phyloP scores from a whole-genome alignment of 2,797 vertebrate genomes.

The Catharus ustulatus region DNA sequence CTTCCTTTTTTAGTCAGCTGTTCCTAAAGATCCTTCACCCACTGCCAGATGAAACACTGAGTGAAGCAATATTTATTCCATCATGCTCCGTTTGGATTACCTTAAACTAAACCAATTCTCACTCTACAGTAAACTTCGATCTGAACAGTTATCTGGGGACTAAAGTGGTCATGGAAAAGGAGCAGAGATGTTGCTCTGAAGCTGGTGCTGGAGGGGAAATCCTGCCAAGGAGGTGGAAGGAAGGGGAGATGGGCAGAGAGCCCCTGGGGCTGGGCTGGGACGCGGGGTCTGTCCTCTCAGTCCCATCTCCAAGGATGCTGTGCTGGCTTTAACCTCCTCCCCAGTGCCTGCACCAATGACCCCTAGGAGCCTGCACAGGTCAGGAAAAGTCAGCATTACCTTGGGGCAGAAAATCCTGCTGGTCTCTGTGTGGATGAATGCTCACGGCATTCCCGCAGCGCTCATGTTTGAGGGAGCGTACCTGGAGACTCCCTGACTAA shows the following conservation, averaged over 20 bases:
- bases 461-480: background rate
- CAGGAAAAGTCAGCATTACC: background rate
- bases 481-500: background rate
- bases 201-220: background rate
- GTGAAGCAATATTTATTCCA: background rate
- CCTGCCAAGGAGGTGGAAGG: background rate
- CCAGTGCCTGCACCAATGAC: accelerated
- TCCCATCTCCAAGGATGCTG: background rate
- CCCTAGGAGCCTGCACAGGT: background rate
- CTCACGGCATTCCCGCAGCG: accelerated
- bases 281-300: accelerated
- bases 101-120: background rate
- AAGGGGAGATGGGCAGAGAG: background rate
- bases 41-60: background rate
- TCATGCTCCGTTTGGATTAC: background rate
- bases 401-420: background rate
- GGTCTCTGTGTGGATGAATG: background rate
- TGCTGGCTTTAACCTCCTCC: background rate
- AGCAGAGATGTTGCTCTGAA: background rate
- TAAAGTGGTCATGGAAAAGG: background rate
- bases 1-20: background rate
- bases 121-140: background rate
- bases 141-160: background rate
- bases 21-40: background rate
- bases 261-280: background rate